Base-by-base conservation (phyloP, 2,113 vertebrate species). In the Chloropsis hardwickii region DNA sequence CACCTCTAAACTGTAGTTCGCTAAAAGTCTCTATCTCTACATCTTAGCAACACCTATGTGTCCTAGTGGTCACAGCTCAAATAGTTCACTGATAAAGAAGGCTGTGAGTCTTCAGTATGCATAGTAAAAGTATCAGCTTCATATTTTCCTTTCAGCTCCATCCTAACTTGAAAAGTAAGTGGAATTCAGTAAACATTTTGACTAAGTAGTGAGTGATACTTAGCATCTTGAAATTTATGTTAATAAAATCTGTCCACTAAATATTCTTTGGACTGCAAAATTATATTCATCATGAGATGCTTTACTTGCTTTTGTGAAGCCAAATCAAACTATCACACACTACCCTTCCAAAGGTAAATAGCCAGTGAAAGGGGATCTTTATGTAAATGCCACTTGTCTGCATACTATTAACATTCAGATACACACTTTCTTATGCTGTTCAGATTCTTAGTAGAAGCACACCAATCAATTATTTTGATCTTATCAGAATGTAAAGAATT, bases 401-500 rank as follows among this genome's bases (percentile, higher is more conserved):
- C 82, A 96, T 95, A 62, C 44, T 93, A 20, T 96, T 95, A 94
- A 37, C 84, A 95, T 95, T 83, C 91, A 85, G 64, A 88, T 45
- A 86, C 79, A 90, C 53, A 69, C 67, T 77, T 94, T 86, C n/a
- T 92, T 12, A 42, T 78, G 50, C 80, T 87, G 37, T 86, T 95
- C 42, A 50, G 70, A 79, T 94, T 92, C 71, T 97, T 57, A 60
- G 37, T 40, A 81, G 87, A 96, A 92, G 77, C 40, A 74, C 60
- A 86, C 62, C 57, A 95, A 66, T 96, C 89, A 88, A 74, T 96
- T 95, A 94, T 91, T 97, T 94, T 96, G 73, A 92, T 97, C 69
- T 95, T 97, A 95, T 94, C 94, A 81, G 33, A 64, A n/a, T 89
- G 50, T 67, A 85, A 88, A 95, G 67, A 96, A 93, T 90, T 90